phyloP scores from a whole-genome alignment of 2,888 invertebrate species.

The Yponomeuta plumbellus region DNA sequence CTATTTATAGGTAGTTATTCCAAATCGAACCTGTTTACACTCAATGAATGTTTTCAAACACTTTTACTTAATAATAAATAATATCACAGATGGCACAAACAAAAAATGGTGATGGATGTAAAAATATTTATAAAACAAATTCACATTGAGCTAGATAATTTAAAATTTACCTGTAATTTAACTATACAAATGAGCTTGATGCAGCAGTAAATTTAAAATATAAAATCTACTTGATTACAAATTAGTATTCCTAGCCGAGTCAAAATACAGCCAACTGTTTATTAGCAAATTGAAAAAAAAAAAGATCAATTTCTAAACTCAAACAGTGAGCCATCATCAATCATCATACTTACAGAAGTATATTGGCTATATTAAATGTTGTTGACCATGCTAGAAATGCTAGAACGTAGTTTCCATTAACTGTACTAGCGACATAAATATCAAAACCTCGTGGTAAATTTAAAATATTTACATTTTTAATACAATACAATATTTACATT shows the following conservation, averaged over 20 bases:
- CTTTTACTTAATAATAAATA: constrained; percentile 69
- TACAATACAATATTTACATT: constrained; percentile 14
- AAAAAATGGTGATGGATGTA: constrained; percentile 34
- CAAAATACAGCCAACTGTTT: not conserved
- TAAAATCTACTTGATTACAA: constrained; percentile 54
- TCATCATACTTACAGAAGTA: too few species aligned
- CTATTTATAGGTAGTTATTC: not conserved
- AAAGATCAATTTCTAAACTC: too few species aligned
- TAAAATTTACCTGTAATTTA: constrained; percentile 22
- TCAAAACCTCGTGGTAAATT: not conserved
- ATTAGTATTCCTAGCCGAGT: constrained; percentile 42
- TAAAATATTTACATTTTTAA: constrained; percentile 4
- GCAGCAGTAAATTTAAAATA: constrained; percentile 29
- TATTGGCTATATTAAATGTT: too few species aligned
- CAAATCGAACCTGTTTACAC: not conserved
- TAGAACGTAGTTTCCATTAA: not conserved
- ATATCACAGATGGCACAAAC: constrained; percentile 74
- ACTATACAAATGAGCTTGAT: constrained; percentile 11
- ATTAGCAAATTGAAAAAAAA: too few species aligned
- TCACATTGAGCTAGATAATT: constrained; percentile 10
- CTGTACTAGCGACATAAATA: constrained; percentile 12
- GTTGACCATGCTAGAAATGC: not conserved
- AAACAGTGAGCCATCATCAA: too few species aligned
- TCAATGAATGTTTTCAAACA: constrained; percentile 20
- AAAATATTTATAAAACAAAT: not conserved